phyloP scores from a whole-genome alignment of 2,888 invertebrate species.

The Oligia fasciuncula region DNA sequence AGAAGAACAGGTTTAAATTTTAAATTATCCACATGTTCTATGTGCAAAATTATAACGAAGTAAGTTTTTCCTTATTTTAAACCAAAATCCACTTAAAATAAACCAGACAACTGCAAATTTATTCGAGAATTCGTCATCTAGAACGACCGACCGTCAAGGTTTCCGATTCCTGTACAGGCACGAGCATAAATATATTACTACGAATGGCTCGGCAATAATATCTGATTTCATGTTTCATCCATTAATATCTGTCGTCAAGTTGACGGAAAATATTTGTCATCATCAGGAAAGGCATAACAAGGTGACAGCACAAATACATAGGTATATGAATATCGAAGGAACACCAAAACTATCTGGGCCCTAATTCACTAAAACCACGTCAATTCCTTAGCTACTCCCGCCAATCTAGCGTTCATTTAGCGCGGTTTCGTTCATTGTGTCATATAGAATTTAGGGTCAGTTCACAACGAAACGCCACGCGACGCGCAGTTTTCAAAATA shows the following conservation, averaged over 20 bases:
- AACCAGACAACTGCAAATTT: background rate
- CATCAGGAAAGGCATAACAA: background rate
- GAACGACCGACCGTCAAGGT: constrained; percentile 25
- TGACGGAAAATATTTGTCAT: background rate
- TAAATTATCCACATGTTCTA: background rate
- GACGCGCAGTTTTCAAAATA: no score
- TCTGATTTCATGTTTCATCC: background rate
- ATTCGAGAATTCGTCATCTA: background rate
- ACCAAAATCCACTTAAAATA: background rate
- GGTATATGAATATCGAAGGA: no score
- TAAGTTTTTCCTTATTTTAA: background rate
- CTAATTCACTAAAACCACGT: no score
- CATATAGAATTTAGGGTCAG: no score
- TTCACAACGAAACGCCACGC: no score
- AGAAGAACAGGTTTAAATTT: background rate
- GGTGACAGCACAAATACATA: background rate
- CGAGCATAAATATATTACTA: background rate
- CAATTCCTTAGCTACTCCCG: no score
- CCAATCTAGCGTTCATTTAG: no score
- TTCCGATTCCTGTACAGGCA: background rate
- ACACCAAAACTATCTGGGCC: background rate
- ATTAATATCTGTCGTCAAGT: background rate
- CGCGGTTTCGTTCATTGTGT: no score
- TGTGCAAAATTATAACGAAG: background rate
- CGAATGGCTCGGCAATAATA: background rate